Conservation (phyloP, 2,888 invertebrate genomes). For the Elegia similella region DNA sequence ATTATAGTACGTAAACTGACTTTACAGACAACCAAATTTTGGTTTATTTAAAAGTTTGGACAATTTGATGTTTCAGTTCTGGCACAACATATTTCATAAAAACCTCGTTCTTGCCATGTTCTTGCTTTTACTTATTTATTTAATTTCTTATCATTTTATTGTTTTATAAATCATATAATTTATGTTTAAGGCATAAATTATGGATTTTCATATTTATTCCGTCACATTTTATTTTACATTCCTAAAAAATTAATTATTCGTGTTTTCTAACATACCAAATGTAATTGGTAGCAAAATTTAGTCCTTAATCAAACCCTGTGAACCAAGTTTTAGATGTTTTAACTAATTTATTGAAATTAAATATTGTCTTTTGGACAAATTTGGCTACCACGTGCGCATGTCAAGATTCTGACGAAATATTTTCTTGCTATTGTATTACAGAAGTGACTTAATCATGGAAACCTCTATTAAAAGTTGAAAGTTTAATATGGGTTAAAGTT, state of each 20-base stretch:
- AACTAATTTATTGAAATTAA: constrained; percentile 27
- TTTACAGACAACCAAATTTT: no score
- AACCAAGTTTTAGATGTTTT: constrained; percentile 25
- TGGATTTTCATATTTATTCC: neutral
- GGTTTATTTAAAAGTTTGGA: no score
- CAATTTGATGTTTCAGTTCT: no score
- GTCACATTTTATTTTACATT: neutral
- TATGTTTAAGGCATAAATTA: no score
- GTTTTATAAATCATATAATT: no score
- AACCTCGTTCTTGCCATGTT: neutral
- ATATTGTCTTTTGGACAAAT: constrained; percentile 77
- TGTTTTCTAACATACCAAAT: constrained; percentile 31
- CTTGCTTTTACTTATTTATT: neutral
- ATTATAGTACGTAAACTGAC: no score
- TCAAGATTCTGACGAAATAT: constrained; percentile 33
- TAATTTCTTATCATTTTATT: no score
- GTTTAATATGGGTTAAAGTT: no score
- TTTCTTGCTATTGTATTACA: neutral
- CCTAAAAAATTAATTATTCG: neutral
- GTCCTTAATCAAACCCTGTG: constrained; percentile 33
- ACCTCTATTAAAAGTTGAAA: no score
- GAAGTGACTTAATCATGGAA: no score
- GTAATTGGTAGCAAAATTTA: constrained; percentile 68
- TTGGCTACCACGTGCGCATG: constrained; percentile 69
- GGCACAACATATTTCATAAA: no score